Base-by-base conservation (phyloP, 53 echinoderm and acorn worm genomes). In the Arbacia lixula region DNA sequence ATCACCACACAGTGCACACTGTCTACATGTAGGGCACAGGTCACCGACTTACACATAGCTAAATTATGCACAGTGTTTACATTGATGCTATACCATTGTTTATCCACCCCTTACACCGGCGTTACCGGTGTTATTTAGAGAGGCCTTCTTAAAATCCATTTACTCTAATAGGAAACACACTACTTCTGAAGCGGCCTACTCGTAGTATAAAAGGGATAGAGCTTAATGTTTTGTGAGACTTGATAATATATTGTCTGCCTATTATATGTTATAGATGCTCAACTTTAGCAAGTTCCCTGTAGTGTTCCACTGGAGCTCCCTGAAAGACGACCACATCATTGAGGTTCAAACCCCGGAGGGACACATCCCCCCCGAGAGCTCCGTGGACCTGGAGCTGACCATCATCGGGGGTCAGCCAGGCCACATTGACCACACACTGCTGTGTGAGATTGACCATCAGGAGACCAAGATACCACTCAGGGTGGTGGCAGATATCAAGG, bases 241-340 rank as follows among this genome's bases (percentile, higher is more conserved):
- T n/a, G n/a, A n/a, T n/a, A n/a, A 4, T 12, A 1, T 62, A 5
- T 32, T 32, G 31, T 14, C 3, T 32, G 8, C 22, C 37, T 8
- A 36, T 66, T 36, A 3, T 21, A 19, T 66, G 24, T 69, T 67
- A 22, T 84, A 97, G 97, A 94, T 97, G 92, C 90, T 80, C 53
- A 97, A 97, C 74, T 85, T 90, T 84, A 97, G 97, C 90, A 89
- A 91, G 60, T 92, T 87, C 42, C 93, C 97, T 38, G 90, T 92
- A 36, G 76, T 84, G 37, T 97, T 91, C 61, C 76, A 78, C 43
- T 97, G 97, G 97, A 83, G 78, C 51, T 92, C 92, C 5, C 29
- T 92, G 36, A 87, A 89, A 40, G 94, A 94, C 32, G 73, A 84
- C 17, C 94, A 97, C 68, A 92, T 97, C 78, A 85, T 97, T 57